Evolutionary conservation across 92 coral and sea anemone genomes (phyloP).

Genomic region (Palythoa grandiflora): DNA sequence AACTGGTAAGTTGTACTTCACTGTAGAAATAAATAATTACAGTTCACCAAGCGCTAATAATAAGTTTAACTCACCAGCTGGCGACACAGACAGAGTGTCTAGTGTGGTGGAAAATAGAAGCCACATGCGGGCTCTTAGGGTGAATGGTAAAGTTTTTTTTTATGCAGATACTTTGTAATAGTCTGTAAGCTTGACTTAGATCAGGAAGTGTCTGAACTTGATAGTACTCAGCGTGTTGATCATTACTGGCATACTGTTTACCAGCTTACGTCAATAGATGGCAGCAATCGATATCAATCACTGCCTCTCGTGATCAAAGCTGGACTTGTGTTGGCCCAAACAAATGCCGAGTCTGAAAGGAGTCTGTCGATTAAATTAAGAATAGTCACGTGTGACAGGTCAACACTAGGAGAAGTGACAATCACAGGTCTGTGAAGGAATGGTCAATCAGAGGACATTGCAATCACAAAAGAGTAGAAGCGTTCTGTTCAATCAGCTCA

Average conservation of each 20-base stretch:
- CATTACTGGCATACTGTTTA: conserved; percentile 69
- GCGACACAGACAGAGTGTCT: not conserved
- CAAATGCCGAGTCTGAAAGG: too few species aligned
- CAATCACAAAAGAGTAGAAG: too few species aligned
- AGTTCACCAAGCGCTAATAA: too few species aligned
- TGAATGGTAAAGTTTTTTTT: too few species aligned
- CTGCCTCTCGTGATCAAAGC: conserved; percentile 59
- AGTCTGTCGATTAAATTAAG: not conserved
- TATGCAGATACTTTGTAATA: too few species aligned
- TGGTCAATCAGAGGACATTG: too few species aligned
- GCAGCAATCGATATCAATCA: conserved; percentile 51
- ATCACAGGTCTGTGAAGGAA: not conserved
- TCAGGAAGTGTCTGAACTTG: conserved; percentile 42
- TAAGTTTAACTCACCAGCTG: not conserved
- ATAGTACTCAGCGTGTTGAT: conserved; percentile 51
- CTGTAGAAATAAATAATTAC: too few species aligned
- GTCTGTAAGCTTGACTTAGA: too few species aligned
- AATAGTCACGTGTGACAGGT: not conserved
- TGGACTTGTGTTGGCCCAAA: conserved; percentile 57
- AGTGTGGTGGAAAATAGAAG: not conserved
- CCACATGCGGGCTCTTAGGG: too few species aligned
- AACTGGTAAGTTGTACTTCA: too few species aligned
- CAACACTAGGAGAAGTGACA: not conserved
- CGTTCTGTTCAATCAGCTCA: not conserved
- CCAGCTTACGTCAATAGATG: conserved; percentile 55